Conservation (phyloP, 2,113 vertebrate genomes). For the Chaetodon trifascialis region DNA sequence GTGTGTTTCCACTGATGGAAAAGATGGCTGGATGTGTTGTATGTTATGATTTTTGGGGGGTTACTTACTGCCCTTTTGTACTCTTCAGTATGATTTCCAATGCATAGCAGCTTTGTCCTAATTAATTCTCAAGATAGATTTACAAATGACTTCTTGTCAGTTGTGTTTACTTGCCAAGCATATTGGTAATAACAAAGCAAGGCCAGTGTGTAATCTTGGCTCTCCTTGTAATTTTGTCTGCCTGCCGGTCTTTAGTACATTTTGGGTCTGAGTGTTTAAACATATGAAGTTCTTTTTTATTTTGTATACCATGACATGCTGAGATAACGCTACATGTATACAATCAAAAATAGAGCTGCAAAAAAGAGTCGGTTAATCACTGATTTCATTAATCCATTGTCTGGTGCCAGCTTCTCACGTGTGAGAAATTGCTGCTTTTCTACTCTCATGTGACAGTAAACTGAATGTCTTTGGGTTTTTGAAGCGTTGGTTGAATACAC, state of each 20-base stretch:
- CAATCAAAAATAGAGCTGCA: neutral
- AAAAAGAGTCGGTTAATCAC: neutral
- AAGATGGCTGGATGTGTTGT: neutral
- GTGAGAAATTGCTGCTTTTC: neutral
- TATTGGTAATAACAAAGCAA: constrained; percentile 52
- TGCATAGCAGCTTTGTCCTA: constrained; percentile 2
- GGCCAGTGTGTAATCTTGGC: constrained; percentile 9
- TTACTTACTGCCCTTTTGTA: neutral
- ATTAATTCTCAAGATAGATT: constrained; percentile 40
- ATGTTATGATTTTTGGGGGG: neutral
- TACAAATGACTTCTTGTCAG: constrained; percentile 20
- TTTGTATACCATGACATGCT: neutral
- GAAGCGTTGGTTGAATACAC: neutral
- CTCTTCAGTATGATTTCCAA: neutral
- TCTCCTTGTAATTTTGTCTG: constrained; percentile 12
- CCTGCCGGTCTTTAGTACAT: neutral
- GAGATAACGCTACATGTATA: neutral
- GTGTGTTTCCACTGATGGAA: constrained; percentile 12
- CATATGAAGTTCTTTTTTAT: neutral
- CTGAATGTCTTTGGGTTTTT: neutral
- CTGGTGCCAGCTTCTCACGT: neutral
- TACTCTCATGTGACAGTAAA: neutral
- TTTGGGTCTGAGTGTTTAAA: neutral
- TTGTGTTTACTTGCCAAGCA: constrained; percentile 12
- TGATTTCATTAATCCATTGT: neutral